Conservation (phyloP, 1,140 invertebrate species). For the Pseudomyrmex gracilis region DNA sequence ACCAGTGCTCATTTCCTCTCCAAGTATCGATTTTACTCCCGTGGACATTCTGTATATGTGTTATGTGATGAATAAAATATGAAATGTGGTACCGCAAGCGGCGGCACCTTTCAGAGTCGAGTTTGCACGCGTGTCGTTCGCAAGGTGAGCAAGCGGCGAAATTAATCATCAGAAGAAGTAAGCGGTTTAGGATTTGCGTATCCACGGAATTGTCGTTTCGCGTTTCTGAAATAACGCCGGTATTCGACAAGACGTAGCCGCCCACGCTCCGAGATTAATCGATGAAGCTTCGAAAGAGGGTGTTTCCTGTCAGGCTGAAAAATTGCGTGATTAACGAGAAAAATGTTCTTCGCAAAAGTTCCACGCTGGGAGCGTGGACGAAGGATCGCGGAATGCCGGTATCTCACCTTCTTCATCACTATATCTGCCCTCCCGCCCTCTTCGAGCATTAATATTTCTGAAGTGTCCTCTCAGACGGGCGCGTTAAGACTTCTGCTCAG, state of each 20-base stretch:
- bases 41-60: no score
- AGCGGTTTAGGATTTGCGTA: conserved; percentile 45
- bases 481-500: no score
- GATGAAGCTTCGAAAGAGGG: conserved; percentile 59
- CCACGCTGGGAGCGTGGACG: conserved; percentile 24
- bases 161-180: conserved; percentile 47
- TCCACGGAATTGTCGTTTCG: conserved; percentile 27
- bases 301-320: conserved; percentile 64
- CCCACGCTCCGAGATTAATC: conserved; percentile 57
- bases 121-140: background rate
- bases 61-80: background rate
- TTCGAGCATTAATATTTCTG: conserved; percentile 50
- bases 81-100: background rate
- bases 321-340: conserved; percentile 65
- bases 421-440: background rate
- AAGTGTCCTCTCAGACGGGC: background rate
- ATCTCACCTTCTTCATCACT: conserved; percentile 32
- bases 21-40: background rate
- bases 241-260: conserved; percentile 32
- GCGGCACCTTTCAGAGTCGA: background rate
- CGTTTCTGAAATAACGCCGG: conserved; percentile 28
- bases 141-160: conserved; percentile 8
- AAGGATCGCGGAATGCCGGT: conserved; percentile 18
- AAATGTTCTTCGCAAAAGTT: conserved; percentile 63
- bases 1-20: background rate